Base-by-base conservation (phyloP, 2,888 invertebrate species). In the Mythimna lalbum region DNA sequence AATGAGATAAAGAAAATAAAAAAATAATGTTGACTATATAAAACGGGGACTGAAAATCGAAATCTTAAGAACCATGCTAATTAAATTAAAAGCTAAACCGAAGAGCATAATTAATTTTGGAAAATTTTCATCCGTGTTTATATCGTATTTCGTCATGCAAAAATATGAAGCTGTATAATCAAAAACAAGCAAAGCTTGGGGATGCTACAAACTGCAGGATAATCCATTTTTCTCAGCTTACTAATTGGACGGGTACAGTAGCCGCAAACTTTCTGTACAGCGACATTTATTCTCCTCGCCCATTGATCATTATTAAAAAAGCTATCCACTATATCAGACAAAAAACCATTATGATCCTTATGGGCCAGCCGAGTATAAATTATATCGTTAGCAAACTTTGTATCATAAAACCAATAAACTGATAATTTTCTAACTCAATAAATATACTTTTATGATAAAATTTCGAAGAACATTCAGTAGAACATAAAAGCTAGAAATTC, bases 211-310 rank as follows among this genome's bases (percentile, higher is more conserved):
- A 78, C 73, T 75, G 74, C 79, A 72, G 33, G 47, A 68, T 63
- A 62, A 80, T 76, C 68, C 80, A 80, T 76, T 76, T 76, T 76
- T 76, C 75, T 76, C 68, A 59, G 75, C 67, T 80, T 67, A 67
- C 80, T 75, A 80, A 80, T 80, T 74, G 76, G 80, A 67, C 76
- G 50, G 47, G 14, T 5, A 47, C 31, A 56, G 52, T 50, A 63
- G 43, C 68, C 68, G 57, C 66, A 67, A 76, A 80, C 59, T 80
- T 67, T 61, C 50, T 49, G 73, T 50, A 50, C 23, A 36, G 2
- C 57, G 63, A 53, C n/a, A 78, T 63, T 61, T 63, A 73, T 63
- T n/a, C 57, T 63, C 21, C 31, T 43, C 43, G 49, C 23, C 57
- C 57, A 78, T 78, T 75, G 78, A 72, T 74, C 74, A 74, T 63